phyloP scores from a whole-genome alignment of 2,113 vertebrate species.

The Heterocephalus glaber region DNA sequence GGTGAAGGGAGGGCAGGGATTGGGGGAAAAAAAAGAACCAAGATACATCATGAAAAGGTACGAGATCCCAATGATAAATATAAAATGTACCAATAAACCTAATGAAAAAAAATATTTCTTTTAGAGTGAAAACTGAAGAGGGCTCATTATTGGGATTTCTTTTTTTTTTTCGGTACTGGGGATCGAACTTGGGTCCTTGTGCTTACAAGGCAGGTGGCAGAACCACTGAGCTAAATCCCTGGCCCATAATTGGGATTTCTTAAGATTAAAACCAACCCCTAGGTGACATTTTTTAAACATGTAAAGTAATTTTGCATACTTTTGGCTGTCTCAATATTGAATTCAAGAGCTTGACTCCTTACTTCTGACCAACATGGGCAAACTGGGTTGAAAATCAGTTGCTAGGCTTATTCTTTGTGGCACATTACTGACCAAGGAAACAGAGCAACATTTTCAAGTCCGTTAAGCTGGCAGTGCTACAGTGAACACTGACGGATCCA shows the following conservation, averaged over 20 bases:
- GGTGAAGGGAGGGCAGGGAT: too few relatives aligned
- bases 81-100: too few relatives aligned
- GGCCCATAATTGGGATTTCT: background rate
- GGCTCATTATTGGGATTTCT: background rate
- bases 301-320: background rate
- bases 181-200: too few relatives aligned
- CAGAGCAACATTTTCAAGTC: background rate
- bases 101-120: constrained; percentile 14
- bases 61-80: too few relatives aligned
- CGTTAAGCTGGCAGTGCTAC: background rate
- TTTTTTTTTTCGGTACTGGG: too few relatives aligned
- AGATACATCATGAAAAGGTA: too few relatives aligned
- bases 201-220: too few relatives aligned
- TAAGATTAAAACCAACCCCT: background rate
- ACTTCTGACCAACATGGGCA: background rate
- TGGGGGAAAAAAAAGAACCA: too few relatives aligned
- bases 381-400: background rate
- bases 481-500: background rate
- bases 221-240: too few relatives aligned
- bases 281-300: background rate
- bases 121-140: background rate
- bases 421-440: background rate
- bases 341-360: background rate
- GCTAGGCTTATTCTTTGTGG: background rate
- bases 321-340: background rate